These are phyloP conservation scores for Ancistrus triradiatus DNA, from an alignment of 2,113 vertebrate species.

Conservation along the genomic window DNA sequence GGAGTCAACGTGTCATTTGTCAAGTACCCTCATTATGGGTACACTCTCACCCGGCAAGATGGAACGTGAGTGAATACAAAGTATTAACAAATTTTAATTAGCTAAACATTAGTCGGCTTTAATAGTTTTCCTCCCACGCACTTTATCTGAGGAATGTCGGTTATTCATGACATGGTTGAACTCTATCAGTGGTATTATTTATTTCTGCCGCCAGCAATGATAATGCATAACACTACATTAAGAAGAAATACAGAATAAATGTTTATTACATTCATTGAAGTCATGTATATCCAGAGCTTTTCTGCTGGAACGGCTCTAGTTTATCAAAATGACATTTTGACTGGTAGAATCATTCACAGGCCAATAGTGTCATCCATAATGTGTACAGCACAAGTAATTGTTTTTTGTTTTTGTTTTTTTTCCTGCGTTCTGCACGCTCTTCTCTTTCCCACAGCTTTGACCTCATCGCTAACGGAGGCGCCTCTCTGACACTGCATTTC, in stretches of 20 bases:
- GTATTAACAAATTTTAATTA: background rate
- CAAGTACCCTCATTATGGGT: constrained; percentile 95
- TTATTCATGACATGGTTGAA: constrained; percentile 11
- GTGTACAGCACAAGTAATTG: constrained; percentile 30
- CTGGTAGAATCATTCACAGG: constrained; percentile 42
- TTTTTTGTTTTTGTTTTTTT: constrained; percentile 17
- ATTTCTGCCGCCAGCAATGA: constrained; percentile 7
- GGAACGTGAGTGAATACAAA: constrained; percentile 86
- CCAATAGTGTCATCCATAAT: constrained; percentile 42
- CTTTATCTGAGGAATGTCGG: background rate
- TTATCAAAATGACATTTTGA: constrained; percentile 40
- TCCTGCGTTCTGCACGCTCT: background rate
- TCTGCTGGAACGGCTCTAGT: constrained; percentile 35
- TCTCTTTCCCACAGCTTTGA: constrained; percentile 81
- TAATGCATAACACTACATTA: constrained; percentile 29
- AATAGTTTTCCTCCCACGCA: background rate
- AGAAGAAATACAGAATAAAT: constrained; percentile 37
- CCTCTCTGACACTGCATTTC: constrained; percentile 90
- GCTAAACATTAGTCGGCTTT: background rate
- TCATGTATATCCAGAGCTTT: constrained; percentile 30
- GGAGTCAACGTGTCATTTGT: constrained; percentile 98
- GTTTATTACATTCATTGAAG: constrained; percentile 38
- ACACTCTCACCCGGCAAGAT: constrained; percentile 96
- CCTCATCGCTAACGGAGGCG: constrained; percentile 93
- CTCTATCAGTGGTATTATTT: background rate